Evolutionary conservation across 2,888 invertebrate species (phyloP), one percentile per base, ranked within the genome.

Genomic region (Spilarctia lutea): DNA sequence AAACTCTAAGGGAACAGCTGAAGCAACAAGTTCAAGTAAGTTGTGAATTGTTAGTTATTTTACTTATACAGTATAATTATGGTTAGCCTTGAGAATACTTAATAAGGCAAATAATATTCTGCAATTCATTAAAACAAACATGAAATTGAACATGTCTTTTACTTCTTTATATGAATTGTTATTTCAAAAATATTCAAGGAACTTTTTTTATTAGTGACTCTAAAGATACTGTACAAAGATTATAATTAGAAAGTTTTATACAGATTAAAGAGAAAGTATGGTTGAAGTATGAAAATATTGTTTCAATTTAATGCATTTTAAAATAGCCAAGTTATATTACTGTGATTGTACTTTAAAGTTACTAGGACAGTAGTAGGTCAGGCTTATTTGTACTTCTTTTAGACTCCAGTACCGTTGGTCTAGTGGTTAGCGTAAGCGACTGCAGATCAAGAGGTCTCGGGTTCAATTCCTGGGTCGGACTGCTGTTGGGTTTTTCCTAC

Each of bases 11-110:
- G 87, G 97, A 97, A 84, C 98, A 98, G 87, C 93, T 98, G n/a
- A 98, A 98, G 88, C 98, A 98, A 89, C 98, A 98, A 95, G 97
- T 97, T 24, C 98, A 98, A 94, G 97, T 97, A 88, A 72, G 68
- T 70, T 67, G 69, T 63, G 11, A 68, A 73, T 70, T 68, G 18
- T 70, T 67, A 42, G n/a, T 78, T 68, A 33, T 52, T 60, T 56
- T 8, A n/a, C 52, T n/a, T 56, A n/a, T 11, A 56, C 52, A n/a
- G 11, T 10, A 56, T 35, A 56, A 52, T n/a, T n/a, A n/a, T n/a
- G n/a, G n/a, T 56, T 56, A n/a, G 52, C 65, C 48, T 35, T 52
- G 48, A 66, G 13, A 27, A 63, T 30, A 18, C 24, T 39, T 66
- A 35, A 39, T 20, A 24, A 33, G 18, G 20, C 6, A 60, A 60